phyloP scores from a whole-genome alignment of 30 jellyfish, hydroid and myxozoan species.

The Cassiopea andromeda region DNA sequence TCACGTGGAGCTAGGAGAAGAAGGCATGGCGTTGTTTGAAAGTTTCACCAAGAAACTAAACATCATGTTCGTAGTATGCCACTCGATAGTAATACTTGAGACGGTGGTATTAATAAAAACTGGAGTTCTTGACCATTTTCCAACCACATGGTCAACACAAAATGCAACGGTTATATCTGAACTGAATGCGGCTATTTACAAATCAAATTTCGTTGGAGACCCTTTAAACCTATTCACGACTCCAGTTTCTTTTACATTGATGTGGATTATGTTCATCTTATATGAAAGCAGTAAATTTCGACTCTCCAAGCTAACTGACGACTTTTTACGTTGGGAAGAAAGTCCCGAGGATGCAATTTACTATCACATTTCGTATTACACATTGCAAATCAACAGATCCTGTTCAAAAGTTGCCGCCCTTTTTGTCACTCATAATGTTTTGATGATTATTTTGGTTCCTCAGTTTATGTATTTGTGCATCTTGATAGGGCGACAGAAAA shows the following conservation, averaged over 20 bases:
- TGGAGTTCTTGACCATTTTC: constrained; percentile 19
- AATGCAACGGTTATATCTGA: neutral
- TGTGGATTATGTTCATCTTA: constrained; percentile 8
- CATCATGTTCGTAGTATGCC: neutral
- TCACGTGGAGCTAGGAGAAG: neutral
- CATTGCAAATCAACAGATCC: neutral
- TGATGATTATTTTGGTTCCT: constrained; percentile 25
- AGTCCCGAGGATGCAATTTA: constrained; percentile 36
- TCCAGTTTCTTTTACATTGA: constrained; percentile 7
- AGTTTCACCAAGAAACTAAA: neutral
- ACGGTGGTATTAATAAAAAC: constrained; percentile 13
- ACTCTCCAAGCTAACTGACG: neutral
- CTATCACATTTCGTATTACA: neutral
- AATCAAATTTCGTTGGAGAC: neutral
- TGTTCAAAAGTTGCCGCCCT: neutral
- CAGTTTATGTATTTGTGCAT: constrained; percentile 9
- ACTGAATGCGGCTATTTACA: neutral
- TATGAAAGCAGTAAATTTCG: constrained; percentile 21
- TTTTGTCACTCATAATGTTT: constrained; percentile 5
- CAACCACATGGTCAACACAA: constrained; percentile 15
- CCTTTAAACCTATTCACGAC: neutral
- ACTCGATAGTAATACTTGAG: neutral
- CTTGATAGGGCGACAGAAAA: neutral
- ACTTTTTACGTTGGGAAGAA: constrained; percentile 12
- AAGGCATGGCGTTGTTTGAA: neutral